These are phyloP conservation scores for Drosophila stalkeri DNA, from an alignment of 2,888 invertebrate genomes.

Conservation along the genomic window DNA sequence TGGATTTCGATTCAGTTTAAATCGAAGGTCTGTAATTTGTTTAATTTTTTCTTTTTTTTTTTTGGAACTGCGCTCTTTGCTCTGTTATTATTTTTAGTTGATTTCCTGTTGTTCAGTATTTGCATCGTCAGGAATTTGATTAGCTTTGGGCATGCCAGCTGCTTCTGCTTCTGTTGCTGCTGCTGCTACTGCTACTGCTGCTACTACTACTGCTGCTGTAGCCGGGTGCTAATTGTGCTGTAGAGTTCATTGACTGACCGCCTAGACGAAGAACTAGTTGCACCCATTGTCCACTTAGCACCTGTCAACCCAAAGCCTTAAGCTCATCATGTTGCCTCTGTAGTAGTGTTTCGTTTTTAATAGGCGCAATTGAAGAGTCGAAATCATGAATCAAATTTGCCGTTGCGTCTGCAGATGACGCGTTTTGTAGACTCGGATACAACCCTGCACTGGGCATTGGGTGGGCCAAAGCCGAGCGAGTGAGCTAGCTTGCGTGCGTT, in stretches of 20 bases:
- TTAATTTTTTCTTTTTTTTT: not conserved
- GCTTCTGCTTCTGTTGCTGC: slow-evolving; percentile 10
- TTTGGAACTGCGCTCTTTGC: slow-evolving; percentile 30
- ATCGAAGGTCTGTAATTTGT: slow-evolving; percentile 30
- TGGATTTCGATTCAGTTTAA: slow-evolving; percentile 30
- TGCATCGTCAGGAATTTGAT: slow-evolving; percentile 18
- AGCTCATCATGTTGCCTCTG: not conserved
- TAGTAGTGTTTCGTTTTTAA: not conserved
- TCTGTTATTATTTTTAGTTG: slow-evolving; percentile 44
- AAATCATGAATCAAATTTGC: slow-evolving; percentile 13
- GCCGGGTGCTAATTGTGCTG: slow-evolving; percentile 49
- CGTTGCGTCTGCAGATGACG: slow-evolving; percentile 8
- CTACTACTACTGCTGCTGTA: slow-evolving; percentile 4
- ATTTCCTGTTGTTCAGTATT: slow-evolving; percentile 41
- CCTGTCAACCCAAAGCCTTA: slow-evolving; percentile 48
- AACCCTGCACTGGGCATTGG: slow-evolving; percentile 1
- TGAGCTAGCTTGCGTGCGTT: not conserved
- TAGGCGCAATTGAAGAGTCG: not conserved
- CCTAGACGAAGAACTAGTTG: slow-evolving; percentile 64
- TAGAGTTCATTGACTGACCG: slow-evolving; percentile 67
- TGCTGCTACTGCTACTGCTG: slow-evolving; percentile 11
- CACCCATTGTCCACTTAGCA: slow-evolving; percentile 58
- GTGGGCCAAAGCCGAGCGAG: slow-evolving; percentile 14
- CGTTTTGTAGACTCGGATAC: slow-evolving; percentile 7
- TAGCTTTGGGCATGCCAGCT: slow-evolving; percentile 15